Evolutionary conservation across 2,113 vertebrate species (phyloP), one percentile per base, ranked within the genome.

Genomic region (Anolis carolinensis): DNA sequence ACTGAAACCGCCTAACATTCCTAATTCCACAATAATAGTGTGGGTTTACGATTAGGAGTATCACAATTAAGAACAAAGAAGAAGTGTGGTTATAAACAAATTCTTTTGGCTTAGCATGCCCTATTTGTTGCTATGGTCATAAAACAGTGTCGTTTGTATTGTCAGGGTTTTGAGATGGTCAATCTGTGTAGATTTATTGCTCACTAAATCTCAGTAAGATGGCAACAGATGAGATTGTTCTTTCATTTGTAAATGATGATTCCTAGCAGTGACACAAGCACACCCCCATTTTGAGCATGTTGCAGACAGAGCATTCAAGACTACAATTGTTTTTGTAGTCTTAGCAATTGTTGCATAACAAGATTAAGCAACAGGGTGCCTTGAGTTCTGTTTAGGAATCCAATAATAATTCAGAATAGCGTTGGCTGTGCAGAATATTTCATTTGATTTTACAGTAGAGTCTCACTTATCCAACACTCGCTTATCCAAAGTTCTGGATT

Each of bases 91-190:
- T 62, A 32, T 21, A 21, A 73, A 73, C 5, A 23, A 55, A 59
- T 7, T 48, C n/a, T 78, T 78, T 78, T 55, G 27, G 30, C 30
- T 55, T 32, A 55, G 48, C 50, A 55, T 27, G 7, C 50, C 50
- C 6, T 55, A 34, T 62, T 62, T 79, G 77, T 79, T 79, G 55
- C 50, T 59, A 25, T 62, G 77, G 77, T 79, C 77, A 79, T 79
- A 79, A 59, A 62, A 59, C 5, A 18, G 52, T 77, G 55, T 50
- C 55, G 55, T 52, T 77, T n/a, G 48, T 32, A 55, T 20, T n/a
- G 48, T 55, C 75, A 32, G 16, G 75, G 48, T 6, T 77, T 77
- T 55, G 75, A 32, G 27, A 77, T 77, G 75, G 75, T 48, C 52
- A 39, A 77, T 77, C 30, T n/a, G 30, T 16, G 2, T 55, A 50